Evolutionary conservation across 1,140 invertebrate genomes (phyloP).

Genomic region (Drosophila ironensis): DNA sequence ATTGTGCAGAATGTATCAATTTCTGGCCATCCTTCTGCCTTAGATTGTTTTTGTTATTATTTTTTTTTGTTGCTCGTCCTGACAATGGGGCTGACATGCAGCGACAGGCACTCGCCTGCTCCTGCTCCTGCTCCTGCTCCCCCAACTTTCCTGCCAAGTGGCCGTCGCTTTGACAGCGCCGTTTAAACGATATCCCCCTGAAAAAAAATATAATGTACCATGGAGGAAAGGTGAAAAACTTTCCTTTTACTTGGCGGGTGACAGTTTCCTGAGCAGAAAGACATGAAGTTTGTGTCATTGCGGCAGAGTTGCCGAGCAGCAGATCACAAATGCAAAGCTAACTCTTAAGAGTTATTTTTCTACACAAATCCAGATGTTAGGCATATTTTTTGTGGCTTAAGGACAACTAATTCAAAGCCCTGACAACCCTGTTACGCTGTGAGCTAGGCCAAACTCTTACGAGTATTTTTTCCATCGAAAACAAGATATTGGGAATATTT

Average conservation of each 20-base stretch:
- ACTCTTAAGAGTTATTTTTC: too few relatives aligned
- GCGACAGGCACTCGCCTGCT: too few relatives aligned
- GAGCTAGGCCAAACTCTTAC: too few relatives aligned
- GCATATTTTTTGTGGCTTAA: too few relatives aligned
- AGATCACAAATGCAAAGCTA: too few relatives aligned
- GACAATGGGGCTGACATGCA: too few relatives aligned
- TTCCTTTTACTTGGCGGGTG: conserved; percentile 37
- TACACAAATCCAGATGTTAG: too few relatives aligned
- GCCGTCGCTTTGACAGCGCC: conserved; percentile 64
- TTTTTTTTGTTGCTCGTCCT: not conserved
- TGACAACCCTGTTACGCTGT: not conserved
- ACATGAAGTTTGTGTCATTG: not conserved
- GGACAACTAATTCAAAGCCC: not conserved
- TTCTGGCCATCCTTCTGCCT: conserved; percentile 54
- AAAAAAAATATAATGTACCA: conserved; percentile 1
- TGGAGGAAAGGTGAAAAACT: conserved; percentile 7
- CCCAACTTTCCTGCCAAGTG: conserved; percentile 45
- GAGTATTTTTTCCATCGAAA: too few relatives aligned
- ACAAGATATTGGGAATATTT: too few relatives aligned
- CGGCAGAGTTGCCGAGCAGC: conserved; percentile 6
- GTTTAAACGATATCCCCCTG: conserved; percentile 55
- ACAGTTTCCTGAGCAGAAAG: conserved; percentile 39
- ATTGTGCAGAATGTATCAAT: conserved; percentile 71
- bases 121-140: not conserved
- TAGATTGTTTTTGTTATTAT: too few relatives aligned